phyloP scores from a whole-genome alignment of 1,140 invertebrate genomes.

The Maniola jurtina region DNA sequence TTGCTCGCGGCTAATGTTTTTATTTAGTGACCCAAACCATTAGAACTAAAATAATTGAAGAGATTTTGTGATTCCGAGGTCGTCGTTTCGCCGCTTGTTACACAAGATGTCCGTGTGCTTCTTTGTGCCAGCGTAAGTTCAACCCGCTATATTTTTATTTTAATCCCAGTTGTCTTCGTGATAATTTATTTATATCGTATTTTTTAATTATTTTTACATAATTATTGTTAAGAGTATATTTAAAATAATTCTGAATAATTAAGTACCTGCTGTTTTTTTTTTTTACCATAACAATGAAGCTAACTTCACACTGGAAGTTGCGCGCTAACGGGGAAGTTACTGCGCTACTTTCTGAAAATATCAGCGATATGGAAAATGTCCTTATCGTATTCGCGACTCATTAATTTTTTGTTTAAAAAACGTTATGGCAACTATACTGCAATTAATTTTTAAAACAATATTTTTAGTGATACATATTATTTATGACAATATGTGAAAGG shows the following conservation, averaged over 20 bases:
- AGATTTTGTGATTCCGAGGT: slow-evolving; percentile 42
- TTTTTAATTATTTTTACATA: no score
- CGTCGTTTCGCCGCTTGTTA: slow-evolving; percentile 36
- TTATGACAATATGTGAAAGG: no score
- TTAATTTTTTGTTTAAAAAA: no score
- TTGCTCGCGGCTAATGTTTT: slow-evolving; percentile 63
- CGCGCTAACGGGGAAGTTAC: neutral
- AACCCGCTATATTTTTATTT: slow-evolving; percentile 5
- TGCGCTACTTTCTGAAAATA: neutral
- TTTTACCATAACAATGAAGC: neutral
- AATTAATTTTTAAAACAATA: no score
- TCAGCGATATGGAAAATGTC: neutral
- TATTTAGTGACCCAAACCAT: slow-evolving; percentile 43
- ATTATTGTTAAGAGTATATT: no score
- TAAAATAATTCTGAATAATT: no score
- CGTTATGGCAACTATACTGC: no score
- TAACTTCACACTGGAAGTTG: neutral
- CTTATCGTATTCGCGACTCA: no score
- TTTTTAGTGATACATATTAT: no score
- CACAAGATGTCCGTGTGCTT: slow-evolving; percentile 77
- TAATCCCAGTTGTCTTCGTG: neutral
- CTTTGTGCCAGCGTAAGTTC: slow-evolving; percentile 75
- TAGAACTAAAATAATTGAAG: slow-evolving; percentile 34
- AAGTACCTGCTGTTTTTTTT: no score
- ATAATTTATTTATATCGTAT: neutral